A percentile compares a stretch with the other conserved stretches of the same genome.
Evolutionary conservation across 2,888 invertebrate species (phyloP).

Genomic region (Brachynemurus nebulosus): DNA sequence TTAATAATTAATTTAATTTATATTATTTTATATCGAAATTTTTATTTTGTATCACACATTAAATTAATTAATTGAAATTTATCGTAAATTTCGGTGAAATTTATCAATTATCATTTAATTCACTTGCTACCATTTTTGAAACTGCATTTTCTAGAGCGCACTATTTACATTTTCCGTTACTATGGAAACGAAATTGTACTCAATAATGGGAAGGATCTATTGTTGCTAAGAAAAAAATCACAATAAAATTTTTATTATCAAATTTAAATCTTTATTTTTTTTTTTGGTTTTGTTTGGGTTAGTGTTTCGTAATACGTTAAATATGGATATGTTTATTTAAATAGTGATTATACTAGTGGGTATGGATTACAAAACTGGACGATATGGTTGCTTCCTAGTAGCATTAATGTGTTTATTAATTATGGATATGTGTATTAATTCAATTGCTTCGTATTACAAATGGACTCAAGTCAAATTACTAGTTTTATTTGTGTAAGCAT

Average conservation of each 20-base stretch:
- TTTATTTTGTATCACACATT: too few relatives aligned
- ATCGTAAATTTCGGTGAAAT: too few relatives aligned
- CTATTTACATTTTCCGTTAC: not conserved
- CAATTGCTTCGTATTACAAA: conserved; percentile 26
- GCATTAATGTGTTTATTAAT: conserved; percentile 27
- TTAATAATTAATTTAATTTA: too few relatives aligned
- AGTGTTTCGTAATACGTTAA: not conserved
- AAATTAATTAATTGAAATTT: too few relatives aligned
- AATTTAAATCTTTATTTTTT: too few relatives aligned
- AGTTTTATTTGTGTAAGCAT: conserved; percentile 31
- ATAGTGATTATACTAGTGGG: too few relatives aligned
- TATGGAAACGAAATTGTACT: conserved; percentile 2
- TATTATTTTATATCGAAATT: too few relatives aligned
- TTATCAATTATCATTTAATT: too few relatives aligned
- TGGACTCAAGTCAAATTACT: conserved; percentile 28
- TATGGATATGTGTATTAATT: conserved; percentile 28
- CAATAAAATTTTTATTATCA: not conserved
- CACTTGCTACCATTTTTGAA: not conserved
- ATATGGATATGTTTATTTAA: not conserved
- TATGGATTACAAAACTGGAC: too few relatives aligned
- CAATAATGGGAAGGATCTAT: not conserved
- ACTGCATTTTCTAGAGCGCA: not conserved
- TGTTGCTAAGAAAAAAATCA: not conserved
- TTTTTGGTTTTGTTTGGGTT: not conserved
- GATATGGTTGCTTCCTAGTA: conserved; percentile 25